Evolutionary conservation across 2,888 invertebrate species (phyloP).

Genomic region (Zygaena filipendulae): DNA sequence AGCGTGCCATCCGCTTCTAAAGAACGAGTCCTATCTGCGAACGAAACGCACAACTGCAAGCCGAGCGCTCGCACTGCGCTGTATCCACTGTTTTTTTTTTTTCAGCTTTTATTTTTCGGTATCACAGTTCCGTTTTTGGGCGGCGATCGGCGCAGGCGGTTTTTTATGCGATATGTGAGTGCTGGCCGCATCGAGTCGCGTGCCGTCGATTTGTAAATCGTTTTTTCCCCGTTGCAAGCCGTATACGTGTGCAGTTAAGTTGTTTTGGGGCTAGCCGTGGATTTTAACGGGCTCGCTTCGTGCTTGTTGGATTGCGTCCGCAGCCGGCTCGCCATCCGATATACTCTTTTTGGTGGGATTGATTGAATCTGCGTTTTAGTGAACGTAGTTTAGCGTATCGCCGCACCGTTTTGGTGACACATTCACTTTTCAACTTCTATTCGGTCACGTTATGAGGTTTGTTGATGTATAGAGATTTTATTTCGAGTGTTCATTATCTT

Average conservation of each 20-base stretch:
- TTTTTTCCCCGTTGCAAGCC: constrained; percentile 48
- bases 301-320: constrained; percentile 58
- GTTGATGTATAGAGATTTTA: too few relatives aligned
- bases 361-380: constrained; percentile 66
- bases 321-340: constrained; percentile 44
- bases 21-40: too few relatives aligned
- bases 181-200: constrained; percentile 23
- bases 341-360: constrained; percentile 46
- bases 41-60: too few relatives aligned
- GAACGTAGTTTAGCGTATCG: constrained; percentile 57
- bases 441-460: constrained; percentile 32
- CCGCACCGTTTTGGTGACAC: constrained; percentile 43
- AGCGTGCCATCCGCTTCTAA: too few relatives aligned
- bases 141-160: constrained; percentile 53
- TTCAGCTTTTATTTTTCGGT: constrained; percentile 65
- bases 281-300: constrained; percentile 47
- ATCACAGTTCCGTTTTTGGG: constrained; percentile 66
- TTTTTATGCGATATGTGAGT: constrained; percentile 58
- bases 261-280: constrained; percentile 59
- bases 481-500: too few relatives aligned
- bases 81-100: constrained; percentile 49
- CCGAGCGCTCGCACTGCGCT: too few relatives aligned
- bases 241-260: constrained; percentile 40
- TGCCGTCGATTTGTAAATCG: constrained; percentile 56
- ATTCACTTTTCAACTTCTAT: constrained; percentile 45